A percentile compares a stretch with the other conserved stretches of the same genome.
phyloP scores from a whole-genome alignment of 2,888 invertebrate genomes.

The Seira sanloemensis region DNA sequence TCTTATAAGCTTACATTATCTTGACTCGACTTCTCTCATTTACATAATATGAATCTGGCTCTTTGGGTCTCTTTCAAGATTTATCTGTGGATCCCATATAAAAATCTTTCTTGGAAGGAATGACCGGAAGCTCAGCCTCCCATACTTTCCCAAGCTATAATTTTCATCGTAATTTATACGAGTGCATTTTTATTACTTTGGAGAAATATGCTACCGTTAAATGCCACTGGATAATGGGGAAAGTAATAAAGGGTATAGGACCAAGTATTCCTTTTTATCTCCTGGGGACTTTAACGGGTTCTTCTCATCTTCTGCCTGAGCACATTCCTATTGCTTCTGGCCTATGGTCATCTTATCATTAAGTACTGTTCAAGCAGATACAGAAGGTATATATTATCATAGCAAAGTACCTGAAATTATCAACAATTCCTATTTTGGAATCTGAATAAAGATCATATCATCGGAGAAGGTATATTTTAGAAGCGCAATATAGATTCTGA shows the following conservation, averaged over 20 bases:
- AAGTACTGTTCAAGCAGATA: conserved; percentile 3
- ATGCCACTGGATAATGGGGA: conserved; percentile 2
- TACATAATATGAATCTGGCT: background rate
- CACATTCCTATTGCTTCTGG: conserved; percentile 10
- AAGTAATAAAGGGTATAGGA: conserved; percentile 25
- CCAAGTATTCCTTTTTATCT: conserved; percentile 35
- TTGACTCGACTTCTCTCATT: background rate
- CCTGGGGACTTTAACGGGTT: conserved; percentile 61
- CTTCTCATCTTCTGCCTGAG: background rate
- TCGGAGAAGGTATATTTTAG: conserved; percentile 52
- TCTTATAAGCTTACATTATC: background rate
- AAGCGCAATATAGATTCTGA: conserved; percentile 20
- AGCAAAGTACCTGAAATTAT: conserved; percentile 44
- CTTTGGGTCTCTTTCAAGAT: background rate
- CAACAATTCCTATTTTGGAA: background rate
- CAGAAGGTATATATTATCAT: conserved; percentile 45
- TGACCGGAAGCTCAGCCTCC: conserved; percentile 61
- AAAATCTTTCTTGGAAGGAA: conserved; percentile 16
- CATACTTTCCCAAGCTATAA: conserved; percentile 33
- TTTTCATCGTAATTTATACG: conserved; percentile 58
- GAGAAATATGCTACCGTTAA: conserved; percentile 14
- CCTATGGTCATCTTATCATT: conserved; percentile 39
- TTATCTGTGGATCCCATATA: background rate
- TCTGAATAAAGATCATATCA: too few species aligned
- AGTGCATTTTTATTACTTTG: conserved; percentile 41